Conservation (phyloP, 2,797 vertebrate genomes). For the Parotocinclus haroldoi region DNA sequence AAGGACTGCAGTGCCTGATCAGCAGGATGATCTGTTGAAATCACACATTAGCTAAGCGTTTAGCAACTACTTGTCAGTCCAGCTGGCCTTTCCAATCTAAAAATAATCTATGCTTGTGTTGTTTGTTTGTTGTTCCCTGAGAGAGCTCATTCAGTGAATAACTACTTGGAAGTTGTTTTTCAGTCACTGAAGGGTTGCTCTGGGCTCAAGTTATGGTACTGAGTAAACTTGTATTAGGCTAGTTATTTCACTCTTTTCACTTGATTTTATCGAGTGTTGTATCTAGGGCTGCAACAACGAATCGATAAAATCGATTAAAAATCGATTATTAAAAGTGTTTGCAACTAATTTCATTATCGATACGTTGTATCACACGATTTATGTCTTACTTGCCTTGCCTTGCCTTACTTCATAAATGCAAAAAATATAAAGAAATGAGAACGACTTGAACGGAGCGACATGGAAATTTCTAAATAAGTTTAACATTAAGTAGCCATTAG, state of each 20-base stretch:
- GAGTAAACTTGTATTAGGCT: neutral
- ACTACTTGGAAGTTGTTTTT: neutral
- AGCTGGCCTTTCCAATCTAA: slow-evolving; percentile 40
- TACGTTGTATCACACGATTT: too few relatives aligned
- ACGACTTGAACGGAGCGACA: too few relatives aligned
- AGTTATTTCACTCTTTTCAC: neutral
- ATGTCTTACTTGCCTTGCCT: too few relatives aligned
- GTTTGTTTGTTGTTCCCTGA: slow-evolving; percentile 22
- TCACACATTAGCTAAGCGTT: slow-evolving; percentile 48
- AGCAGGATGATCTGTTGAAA: slow-evolving; percentile 31
- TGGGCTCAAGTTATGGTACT: neutral
- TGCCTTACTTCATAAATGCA: too few relatives aligned
- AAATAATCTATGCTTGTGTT: slow-evolving; percentile 36
- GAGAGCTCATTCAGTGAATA: neutral
- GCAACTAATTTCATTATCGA: too few relatives aligned
- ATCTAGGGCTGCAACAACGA: too few relatives aligned
- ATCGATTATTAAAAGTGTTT: too few relatives aligned
- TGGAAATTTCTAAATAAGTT: too few relatives aligned
- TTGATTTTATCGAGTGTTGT: too few relatives aligned
- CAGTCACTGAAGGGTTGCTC: neutral
- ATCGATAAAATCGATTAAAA: too few relatives aligned
- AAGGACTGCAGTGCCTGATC: slow-evolving; percentile 31
- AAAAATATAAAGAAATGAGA: too few relatives aligned
- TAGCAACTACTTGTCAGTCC: slow-evolving; percentile 40
- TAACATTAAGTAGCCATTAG: too few relatives aligned